Conservation (phyloP, 2,113 vertebrate genomes). For the Bubo scandiacus region DNA sequence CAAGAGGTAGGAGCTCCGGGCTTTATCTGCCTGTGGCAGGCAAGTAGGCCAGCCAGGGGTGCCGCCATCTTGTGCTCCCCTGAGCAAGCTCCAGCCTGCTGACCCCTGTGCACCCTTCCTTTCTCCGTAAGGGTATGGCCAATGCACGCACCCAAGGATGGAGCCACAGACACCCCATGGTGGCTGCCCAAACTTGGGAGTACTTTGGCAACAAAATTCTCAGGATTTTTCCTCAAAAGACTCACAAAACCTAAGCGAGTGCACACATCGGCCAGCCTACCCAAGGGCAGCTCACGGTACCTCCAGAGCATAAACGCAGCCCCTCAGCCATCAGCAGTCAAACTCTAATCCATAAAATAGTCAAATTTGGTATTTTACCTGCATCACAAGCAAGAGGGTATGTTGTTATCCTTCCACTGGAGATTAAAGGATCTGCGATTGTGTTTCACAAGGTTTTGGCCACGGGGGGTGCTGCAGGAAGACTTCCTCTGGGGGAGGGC, state of each 20-base stretch:
- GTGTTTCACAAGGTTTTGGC: not conserved
- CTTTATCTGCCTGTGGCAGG: not conserved
- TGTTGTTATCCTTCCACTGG: not conserved
- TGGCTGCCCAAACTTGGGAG: accelerated
- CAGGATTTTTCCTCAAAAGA: not conserved
- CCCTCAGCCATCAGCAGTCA: not conserved
- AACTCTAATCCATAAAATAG: not conserved
- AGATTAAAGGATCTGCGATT: not conserved
- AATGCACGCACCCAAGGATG: accelerated
- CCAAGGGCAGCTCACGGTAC: accelerated
- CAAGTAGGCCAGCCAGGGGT: not conserved
- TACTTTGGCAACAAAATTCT: not conserved
- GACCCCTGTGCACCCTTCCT: accelerated
- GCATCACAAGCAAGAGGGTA: not conserved
- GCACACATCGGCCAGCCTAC: accelerated
- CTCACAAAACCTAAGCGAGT: accelerated
- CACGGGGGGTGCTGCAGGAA: accelerated
- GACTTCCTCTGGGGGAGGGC: not conserved
- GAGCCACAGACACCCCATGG: accelerated
- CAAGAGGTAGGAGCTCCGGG: accelerated
- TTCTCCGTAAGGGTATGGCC: not conserved
- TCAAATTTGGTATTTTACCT: not conserved
- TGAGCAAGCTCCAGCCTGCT: not conserved
- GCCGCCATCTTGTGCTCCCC: not conserved
- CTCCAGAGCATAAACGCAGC: not conserved